These are phyloP conservation scores for Molossus molossus DNA, from an alignment of 2,797 vertebrate genomes.

Conservation along the genomic window DNA sequence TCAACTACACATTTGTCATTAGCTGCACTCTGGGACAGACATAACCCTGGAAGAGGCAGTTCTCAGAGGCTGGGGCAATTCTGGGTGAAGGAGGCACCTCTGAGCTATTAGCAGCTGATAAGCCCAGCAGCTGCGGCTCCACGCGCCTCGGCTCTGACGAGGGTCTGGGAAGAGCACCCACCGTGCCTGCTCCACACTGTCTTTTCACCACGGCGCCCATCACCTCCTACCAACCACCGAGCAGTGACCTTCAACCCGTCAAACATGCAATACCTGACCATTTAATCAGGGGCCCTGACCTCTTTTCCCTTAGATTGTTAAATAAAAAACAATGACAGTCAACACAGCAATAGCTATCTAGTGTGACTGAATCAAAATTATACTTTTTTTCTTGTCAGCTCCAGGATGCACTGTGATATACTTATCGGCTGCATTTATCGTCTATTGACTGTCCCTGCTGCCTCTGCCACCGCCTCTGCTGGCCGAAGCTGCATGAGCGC, in stretches of 20 bases:
- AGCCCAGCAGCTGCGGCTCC: neutral
- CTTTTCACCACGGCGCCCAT: neutral
- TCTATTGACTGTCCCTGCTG: no score
- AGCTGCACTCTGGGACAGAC: neutral
- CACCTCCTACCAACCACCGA: neutral
- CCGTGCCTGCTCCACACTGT: neutral
- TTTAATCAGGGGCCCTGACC: neutral
- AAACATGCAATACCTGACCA: neutral
- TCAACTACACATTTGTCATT: neutral
- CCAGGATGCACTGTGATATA: neutral
- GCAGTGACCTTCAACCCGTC: neutral
- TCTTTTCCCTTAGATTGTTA: neutral
- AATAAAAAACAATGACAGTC: neutral
- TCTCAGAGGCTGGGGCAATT: neutral
- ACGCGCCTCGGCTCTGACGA: neutral
- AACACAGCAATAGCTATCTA: neutral
- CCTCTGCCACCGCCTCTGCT: neutral
- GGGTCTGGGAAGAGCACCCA: neutral
- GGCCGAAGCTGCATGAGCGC: neutral
- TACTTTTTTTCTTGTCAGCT: neutral
- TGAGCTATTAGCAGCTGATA: neutral
- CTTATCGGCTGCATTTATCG: neutral
- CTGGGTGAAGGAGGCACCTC: neutral
- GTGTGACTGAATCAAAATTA: neutral
- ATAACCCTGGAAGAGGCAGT: neutral